phyloP scores from a whole-genome alignment of 2,888 invertebrate species.

The Orthosia incerta region DNA sequence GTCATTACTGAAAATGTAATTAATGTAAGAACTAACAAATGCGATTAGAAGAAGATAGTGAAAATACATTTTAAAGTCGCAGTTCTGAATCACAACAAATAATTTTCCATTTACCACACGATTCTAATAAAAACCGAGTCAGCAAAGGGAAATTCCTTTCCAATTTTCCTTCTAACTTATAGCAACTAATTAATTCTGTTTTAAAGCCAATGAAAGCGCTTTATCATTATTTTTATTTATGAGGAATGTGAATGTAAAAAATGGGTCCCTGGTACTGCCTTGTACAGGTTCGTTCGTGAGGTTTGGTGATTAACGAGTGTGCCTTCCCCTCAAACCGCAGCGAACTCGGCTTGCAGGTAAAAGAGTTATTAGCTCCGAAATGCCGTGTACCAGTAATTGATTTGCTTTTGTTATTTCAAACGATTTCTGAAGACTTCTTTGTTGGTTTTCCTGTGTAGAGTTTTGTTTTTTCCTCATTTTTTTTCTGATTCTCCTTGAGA shows the following conservation, averaged over 20 bases:
- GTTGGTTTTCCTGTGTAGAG: slow-evolving; percentile 22
- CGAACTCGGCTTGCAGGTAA: slow-evolving; percentile 60
- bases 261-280: slow-evolving; percentile 56
- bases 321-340: slow-evolving; percentile 59
- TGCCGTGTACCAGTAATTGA: slow-evolving; percentile 63
- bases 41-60: not conserved
- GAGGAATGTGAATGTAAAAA: slow-evolving; percentile 60
- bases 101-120: not conserved
- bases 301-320: slow-evolving; percentile 74
- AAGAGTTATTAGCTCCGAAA: slow-evolving; percentile 67
- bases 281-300: slow-evolving; percentile 71
- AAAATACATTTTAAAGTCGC: not conserved
- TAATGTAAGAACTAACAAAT: no score
- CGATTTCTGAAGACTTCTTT: slow-evolving; percentile 50
- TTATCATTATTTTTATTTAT: slow-evolving; percentile 62
- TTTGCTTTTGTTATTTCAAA: slow-evolving; percentile 60
- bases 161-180: slow-evolving; percentile 33
- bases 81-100: not conserved
- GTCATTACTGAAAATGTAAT: no score
- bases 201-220: slow-evolving; percentile 47
- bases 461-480: slow-evolving; percentile 19
- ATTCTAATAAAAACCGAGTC: not conserved
- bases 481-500: not conserved
- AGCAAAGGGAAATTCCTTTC: slow-evolving; percentile 8
- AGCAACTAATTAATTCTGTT: slow-evolving; percentile 51